Base-by-base conservation (phyloP, 2,113 vertebrate genomes). In the Mormyrus iriodes region DNA sequence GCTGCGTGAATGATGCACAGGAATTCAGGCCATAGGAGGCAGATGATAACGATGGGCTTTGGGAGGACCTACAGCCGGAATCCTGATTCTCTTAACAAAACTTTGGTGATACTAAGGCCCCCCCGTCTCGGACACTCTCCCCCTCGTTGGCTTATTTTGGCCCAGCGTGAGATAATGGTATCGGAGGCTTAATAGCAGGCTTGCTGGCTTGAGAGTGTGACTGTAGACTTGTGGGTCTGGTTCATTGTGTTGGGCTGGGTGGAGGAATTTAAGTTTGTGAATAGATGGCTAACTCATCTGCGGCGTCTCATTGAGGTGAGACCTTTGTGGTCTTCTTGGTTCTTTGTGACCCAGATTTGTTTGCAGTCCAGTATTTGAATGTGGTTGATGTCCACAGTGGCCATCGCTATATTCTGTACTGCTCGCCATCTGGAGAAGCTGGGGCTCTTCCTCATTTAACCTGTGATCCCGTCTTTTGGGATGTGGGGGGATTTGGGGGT, bases 341-440 rank as follows among this genome's bases (percentile, higher is more conserved):
- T 90, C 90, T 84, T 86, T 89, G 90, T 92, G 89, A 92, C 90
- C 91, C 91, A 92, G 90, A 93, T 92, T 87, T 93, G 91, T 86
- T 51, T 76, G 39, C 31, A 76, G 69, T 76, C 46, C 49, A 86
- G 12, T 12, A 86, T n/a, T 52, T 13, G n/a, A 85, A 46, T 48
- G 44, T 13, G 48, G 35, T 86, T 17, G n/a, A 51, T 86, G 46
- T 51, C 44, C 82, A 76, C 4, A 5, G 12, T 19, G 35, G 13
- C 4, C 69, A 73, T 73, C 15, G 15, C 17, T 84, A 9, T 46
- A 21, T n/a, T 44, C 9, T 84, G 44, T 7, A 48, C 82, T 84
- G 21, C 42, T 48, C 46, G 35, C 35, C 21, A 3, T 84, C 35
- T 10, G 2, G 19, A 48, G 82, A 84, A 46, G 39, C 24, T 84